Evolutionary conservation across 2,888 invertebrate species (phyloP).

Genomic region (Protophormia terraenovae): DNA sequence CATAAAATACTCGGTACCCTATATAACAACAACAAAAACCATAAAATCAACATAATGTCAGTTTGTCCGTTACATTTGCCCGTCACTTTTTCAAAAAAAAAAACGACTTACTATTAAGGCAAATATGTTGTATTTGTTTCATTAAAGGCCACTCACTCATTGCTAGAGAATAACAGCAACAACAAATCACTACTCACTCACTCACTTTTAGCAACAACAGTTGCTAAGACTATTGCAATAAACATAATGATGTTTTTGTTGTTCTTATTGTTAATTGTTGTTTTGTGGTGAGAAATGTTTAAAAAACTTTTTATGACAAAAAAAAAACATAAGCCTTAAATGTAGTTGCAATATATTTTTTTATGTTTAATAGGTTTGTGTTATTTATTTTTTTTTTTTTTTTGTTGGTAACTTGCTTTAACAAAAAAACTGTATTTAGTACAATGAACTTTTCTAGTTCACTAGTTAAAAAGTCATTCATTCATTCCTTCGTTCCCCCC

Average conservation of each 20-base stretch:
- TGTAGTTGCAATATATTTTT: conserved; percentile 4
- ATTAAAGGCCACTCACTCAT: conserved; percentile 25
- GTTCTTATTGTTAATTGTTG: conserved; percentile 33
- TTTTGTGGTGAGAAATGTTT: conserved; percentile 28
- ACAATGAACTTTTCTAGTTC: conserved; percentile 65
- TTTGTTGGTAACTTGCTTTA: conserved; percentile 20
- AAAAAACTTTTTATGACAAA: conserved; percentile 4
- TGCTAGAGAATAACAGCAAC: not conserved
- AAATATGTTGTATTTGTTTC: not conserved
- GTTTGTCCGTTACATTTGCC: not conserved
- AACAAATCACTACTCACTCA: too few relatives aligned
- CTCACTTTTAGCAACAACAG: not conserved
- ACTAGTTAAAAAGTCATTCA: conserved; percentile 61
- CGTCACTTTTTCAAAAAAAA: not conserved
- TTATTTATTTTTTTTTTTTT: not conserved
- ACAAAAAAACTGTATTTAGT: conserved; percentile 47
- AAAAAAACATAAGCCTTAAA: not conserved
- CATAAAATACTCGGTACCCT: too few relatives aligned
- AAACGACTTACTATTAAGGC: not conserved
- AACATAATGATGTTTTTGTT: not conserved
- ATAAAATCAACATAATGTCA: not conserved
- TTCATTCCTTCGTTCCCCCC: conserved; percentile 20
- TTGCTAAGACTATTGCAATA: not conserved
- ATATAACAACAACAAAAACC: not conserved
- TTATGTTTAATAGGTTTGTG: not conserved